Base-by-base conservation (phyloP, 2,113 vertebrate species). In the Hippoglossus stenolepis region DNA sequence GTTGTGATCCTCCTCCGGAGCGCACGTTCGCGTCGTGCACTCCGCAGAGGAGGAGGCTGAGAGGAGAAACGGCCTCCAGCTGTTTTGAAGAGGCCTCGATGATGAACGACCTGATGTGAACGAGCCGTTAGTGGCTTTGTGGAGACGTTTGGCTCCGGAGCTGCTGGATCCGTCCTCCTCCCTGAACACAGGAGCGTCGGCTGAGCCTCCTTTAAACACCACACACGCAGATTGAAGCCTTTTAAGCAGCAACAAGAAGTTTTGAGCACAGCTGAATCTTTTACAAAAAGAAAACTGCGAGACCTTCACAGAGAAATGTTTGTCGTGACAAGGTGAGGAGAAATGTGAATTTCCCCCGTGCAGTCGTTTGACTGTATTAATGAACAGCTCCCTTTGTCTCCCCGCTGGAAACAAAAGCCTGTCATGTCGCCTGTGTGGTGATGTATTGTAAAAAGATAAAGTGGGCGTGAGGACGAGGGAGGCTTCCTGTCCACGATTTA, bases 11-110 rank as follows among this genome's bases (percentile, higher is more conserved):
- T 56, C 23, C 58, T 51, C 59, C 5, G 64, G 62, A 66, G 75
- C 31, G 2, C 2, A 9, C 10, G 14, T 60, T 83, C 60, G 49
- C 72, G 86, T 83, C 26, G 61, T 56, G 70, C 70, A 65, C 65
- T 69, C 15, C 47, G 7, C 47, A 8, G 47, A 51, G 47, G 47
- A 18, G 47, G 47, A 31, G 31, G 31, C 0, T 1, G 31, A 7
- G 47, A 51, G 47, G 47, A 18, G 47, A 4, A 77, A 88, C 71
- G 77, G 86, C 90, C 90, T 84, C 75, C 75, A 62, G 90, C 84
- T 91, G 89, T 92, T 91, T 89, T 89, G 88, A 87, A 87, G 88
- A 84, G 75, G 53, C 73, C 77, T 57, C 13, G 2, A 63, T 89
- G 90, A 92, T 85, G 69, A 80, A 92, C 26, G 85, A 85, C 70